Percentiles rank a stretch among this genome's conserved stretches.
Evolutionary conservation across 2,113 vertebrate genomes (phyloP).

Genomic region (Chaenogobius annularis): DNA sequence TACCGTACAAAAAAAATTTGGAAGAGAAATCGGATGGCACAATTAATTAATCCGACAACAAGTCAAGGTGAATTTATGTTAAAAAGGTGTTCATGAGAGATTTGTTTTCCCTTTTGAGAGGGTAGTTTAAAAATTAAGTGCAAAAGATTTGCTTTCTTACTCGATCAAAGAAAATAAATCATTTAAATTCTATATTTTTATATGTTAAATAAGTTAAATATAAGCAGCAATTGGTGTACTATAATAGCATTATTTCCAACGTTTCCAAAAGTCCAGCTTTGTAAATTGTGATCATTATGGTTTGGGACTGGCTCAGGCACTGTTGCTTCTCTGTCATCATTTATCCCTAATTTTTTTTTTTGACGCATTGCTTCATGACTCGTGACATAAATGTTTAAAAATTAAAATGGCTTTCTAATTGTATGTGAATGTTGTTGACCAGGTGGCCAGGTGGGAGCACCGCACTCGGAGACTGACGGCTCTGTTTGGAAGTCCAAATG

Average conservation of each 20-base stretch:
- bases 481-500: slow-evolving; percentile 78
- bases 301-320: not conserved
- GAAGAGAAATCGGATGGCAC: not conserved
- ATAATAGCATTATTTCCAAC: no score
- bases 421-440: slow-evolving; percentile 4
- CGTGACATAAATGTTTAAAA: no score
- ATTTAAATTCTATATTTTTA: no score
- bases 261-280: no score
- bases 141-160: not conserved
- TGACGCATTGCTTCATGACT: no score
- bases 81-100: not conserved
- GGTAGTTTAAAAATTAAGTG: not conserved
- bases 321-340: not conserved
- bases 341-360: no score
- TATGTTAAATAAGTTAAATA: no score
- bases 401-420: no score
- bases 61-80: not conserved
- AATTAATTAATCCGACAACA: not conserved
- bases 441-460: slow-evolving; percentile 94
- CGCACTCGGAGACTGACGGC: slow-evolving; percentile 76
- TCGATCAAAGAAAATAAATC: not conserved
- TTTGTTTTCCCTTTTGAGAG: not conserved
- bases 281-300: not conserved
- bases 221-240: no score
- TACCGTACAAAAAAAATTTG: no score